These are phyloP conservation scores for Rambutsinella grinnellia DNA, from an alignment of 2,888 invertebrate genomes.

Conservation along the genomic window DNA sequence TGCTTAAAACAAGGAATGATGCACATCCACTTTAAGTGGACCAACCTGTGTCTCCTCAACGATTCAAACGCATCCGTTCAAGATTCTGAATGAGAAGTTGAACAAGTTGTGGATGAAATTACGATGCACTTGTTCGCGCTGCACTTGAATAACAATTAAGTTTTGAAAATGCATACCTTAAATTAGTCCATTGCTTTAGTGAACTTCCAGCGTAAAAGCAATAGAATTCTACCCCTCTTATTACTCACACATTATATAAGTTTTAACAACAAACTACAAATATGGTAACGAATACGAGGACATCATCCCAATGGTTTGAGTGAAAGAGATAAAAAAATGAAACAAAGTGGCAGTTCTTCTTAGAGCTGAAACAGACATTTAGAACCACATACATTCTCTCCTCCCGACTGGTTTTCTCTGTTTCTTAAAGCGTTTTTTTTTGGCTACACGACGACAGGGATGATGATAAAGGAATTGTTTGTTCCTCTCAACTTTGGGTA, in stretches of 20 bases:
- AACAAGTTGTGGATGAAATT: no score
- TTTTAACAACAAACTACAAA: conserved; percentile 33
- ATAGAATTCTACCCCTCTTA: conserved; percentile 21
- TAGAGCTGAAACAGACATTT: no score
- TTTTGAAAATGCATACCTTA: conserved; percentile 14
- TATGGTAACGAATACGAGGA: conserved; percentile 12
- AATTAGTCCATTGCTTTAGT: conserved; percentile 9
- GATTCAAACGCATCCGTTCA: no score
- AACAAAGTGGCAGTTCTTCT: not conserved
- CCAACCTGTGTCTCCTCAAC: no score
- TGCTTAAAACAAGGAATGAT: no score
- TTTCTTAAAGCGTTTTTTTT: conserved; percentile 33
- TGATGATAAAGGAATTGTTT: conserved; percentile 31
- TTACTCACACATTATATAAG: conserved; percentile 22
- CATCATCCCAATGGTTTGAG: conserved; percentile 20
- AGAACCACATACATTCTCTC: conserved; percentile 22
- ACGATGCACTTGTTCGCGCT: no score
- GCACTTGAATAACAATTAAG: no score
- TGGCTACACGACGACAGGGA: conserved; percentile 25
- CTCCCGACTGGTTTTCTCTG: conserved; percentile 33
- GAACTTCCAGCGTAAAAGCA: conserved; percentile 7
- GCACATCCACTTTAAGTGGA: no score
- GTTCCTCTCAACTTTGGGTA: conserved; percentile 36
- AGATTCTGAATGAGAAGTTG: no score
- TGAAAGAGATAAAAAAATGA: not conserved